Conservation (phyloP, 2,113 vertebrate genomes). For the Entomyzon cyanotis region DNA sequence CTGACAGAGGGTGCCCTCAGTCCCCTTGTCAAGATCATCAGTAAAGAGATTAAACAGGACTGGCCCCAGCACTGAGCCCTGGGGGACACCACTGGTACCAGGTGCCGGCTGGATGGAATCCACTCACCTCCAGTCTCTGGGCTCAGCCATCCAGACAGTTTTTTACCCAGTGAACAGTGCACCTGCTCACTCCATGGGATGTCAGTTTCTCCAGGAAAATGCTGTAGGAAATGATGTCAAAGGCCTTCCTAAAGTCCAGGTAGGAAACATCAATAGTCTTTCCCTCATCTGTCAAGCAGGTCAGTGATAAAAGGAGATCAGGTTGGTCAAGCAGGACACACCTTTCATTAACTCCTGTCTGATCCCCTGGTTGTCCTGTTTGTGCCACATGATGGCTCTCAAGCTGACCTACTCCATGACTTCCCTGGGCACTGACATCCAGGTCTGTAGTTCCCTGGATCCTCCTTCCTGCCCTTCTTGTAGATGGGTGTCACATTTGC, state of each 20-base stretch:
- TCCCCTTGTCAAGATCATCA: fast-evolving
- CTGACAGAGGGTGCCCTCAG: neutral
- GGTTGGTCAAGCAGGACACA: neutral
- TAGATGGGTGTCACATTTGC: neutral
- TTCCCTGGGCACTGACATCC: neutral
- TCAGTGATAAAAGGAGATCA: neutral
- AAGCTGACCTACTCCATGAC: neutral
- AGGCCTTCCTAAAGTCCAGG: neutral
- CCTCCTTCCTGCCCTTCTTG: neutral
- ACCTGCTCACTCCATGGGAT: neutral
- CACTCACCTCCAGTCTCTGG: neutral
- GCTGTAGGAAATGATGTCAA: neutral
- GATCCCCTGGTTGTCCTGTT: neutral
- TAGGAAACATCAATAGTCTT: neutral
- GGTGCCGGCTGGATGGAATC: neutral
- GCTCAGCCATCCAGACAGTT: neutral
- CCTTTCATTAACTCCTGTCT: neutral
- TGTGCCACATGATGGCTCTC: too few species aligned
- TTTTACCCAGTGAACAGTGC: neutral
- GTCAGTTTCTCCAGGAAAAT: neutral
- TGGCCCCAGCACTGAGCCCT: fast-evolving
- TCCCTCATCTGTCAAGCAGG: neutral
- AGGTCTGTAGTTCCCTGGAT: neutral
- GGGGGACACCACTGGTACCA: fast-evolving
- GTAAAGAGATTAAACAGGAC: too few species aligned